A percentile compares a stretch with the other conserved stretches of the same genome.
Conservation (phyloP, 2,888 invertebrate species). For the Drosophila parthenogenetica region DNA sequence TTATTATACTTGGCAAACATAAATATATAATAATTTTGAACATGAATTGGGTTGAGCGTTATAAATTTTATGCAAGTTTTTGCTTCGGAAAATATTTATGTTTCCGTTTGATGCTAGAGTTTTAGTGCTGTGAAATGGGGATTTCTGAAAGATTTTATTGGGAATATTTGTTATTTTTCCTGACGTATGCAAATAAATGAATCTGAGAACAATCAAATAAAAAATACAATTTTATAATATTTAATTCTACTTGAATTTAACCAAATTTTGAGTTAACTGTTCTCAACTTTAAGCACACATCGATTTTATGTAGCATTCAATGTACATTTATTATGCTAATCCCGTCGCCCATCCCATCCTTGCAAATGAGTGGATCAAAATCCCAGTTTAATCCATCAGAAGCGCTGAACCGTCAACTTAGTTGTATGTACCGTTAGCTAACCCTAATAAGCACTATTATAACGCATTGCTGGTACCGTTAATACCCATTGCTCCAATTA, state of each 20-base stretch:
- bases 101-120: no score
- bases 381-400: constrained; percentile 27
- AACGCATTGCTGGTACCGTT: constrained; percentile 58
- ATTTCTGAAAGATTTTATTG: no score
- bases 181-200: no score
- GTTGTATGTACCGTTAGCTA: constrained; percentile 19
- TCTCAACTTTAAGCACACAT: no score
- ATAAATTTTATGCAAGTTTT: neutral
- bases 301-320: constrained; percentile 5
- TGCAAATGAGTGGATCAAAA: constrained; percentile 9
- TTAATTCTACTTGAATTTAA: no score
- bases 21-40: neutral
- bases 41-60: neutral
- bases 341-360: constrained; percentile 9
- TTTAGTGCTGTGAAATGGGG: no score
- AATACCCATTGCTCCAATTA: constrained; percentile 71
- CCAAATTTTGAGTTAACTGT: no score
- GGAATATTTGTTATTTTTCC: no score
- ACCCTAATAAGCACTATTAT: constrained; percentile 61
- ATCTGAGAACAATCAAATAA: no score
- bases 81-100: no score
- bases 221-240: no score
- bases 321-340: constrained; percentile 53
- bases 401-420: constrained; percentile 7
- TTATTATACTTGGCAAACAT: neutral